Evolutionary conservation across 2,888 invertebrate species (phyloP), one percentile per base, ranked within the genome.

Genomic region (Erannis defoliaria): DNA sequence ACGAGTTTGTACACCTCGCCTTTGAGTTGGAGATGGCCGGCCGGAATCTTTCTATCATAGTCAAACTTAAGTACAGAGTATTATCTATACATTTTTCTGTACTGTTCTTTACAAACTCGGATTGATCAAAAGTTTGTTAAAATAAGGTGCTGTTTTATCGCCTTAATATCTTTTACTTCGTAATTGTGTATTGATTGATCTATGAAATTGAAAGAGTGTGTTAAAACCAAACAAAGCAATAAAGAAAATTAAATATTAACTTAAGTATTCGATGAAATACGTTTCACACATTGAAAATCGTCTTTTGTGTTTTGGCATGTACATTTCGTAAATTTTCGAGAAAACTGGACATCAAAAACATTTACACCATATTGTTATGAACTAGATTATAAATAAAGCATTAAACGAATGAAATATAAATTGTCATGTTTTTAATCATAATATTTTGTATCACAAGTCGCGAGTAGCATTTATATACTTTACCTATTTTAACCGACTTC

Each of bases 351-450:
- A 45, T 45, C 26, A 45, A 23, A 14, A 8, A 16, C 8, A 12
- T 43, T 4, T 26, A 23, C 19, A 42, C 21, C 5, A 10, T 42
- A 42, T 42, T 5, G 10, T 12, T 23, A 12, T 21, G 21, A 21
- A 37, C 16, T 42, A 45, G 43, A 16, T 45, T 45, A 29, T 16
- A 23, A 43, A 12, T 58, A 51, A n/a, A 51, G 31, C 38, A 62
- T 56, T 66, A 62, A 56, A 66, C 38, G 33, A 62, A 49, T 48
- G 18, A 42, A 19, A 12, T 42, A 42, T 42, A n/a, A n/a, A 42
- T 40, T 19, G 12, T 19, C 21, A 2, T 21, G 19, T 19, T 42
- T 42, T 42, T 10, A 40, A 19, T 40, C 19, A 19, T 40, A 40
- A 5, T 14, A 10, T 35, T 40, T 19, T 19, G 6, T 16, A 16